Base-by-base conservation (phyloP, 2,113 vertebrate genomes). In the Heterochromis multidens region DNA sequence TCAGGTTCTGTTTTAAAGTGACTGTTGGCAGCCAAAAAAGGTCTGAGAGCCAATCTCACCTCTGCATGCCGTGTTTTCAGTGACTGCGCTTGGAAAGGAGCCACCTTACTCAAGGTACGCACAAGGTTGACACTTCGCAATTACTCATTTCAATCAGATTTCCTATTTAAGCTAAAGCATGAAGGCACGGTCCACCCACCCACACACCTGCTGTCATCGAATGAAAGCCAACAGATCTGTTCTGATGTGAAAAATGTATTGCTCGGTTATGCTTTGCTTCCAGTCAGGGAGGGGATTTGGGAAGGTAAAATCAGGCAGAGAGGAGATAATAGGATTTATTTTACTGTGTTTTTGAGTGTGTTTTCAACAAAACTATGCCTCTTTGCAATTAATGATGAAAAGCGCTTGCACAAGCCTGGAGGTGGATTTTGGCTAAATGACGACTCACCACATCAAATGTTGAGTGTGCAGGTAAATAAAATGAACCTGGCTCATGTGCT, bases 151-250 rank as follows among this genome's bases (percentile, higher is more conserved):
- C 25, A 86, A 33, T 90, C 65, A 76, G 37, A 91, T 86, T 81
- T 82, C 23, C 72, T 83, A 84, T 92, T 92, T 78, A 88, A 85
- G 79, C 85, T 83, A n/a, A 84, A 85, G 78, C 80, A 81, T 74
- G 57, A 83, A 86, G 70, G 58, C 81, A 14, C 13, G 31, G 82
- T 81, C 84, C 58, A 31, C 70, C 84, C 92, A 82, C 91, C 92
- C 89, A 91, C 92, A 86, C 87, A 90, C 89, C 93, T 90, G 93
- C 91, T 93, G 91, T 62, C 87, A 43, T 27, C 9, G 19, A 23
- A 54, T 60, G 49, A 77, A 57, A 80, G 59, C 84, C 88, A 84
- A 61, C 83, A 79, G 70, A 89, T 85, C 67, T 88, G 84, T 76
- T 82, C 23, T 16, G 7, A 76, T 60, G 58, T 49, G 63, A 80